Percentiles rank a stretch among this genome's conserved stretches.
phyloP scores from a whole-genome alignment of 2,888 invertebrate species.

The Nemotelus pantherinus region DNA sequence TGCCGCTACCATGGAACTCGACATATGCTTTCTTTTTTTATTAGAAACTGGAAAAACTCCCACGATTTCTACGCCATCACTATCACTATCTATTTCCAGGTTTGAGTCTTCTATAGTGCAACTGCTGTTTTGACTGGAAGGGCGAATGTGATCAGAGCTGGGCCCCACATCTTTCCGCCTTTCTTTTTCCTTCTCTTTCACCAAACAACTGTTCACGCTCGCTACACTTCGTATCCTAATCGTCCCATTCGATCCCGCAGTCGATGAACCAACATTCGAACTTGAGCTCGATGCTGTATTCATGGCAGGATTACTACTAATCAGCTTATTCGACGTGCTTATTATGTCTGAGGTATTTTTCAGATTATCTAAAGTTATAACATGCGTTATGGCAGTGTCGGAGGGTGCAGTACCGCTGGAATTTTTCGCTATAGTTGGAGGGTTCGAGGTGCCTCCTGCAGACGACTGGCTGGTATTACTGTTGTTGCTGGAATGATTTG shows the following conservation, averaged over 20 bases:
- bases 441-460: background rate
- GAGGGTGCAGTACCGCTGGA: conserved; percentile 50
- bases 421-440: conserved; percentile 55
- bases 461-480: conserved; percentile 4
- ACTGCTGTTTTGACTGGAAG: conserved; percentile 10
- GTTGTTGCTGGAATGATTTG: conserved; percentile 38
- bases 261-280: background rate
- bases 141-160: background rate
- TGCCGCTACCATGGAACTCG: background rate
- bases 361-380: conserved; percentile 62
- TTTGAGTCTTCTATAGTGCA: conserved; percentile 47
- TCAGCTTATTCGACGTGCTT: conserved; percentile 60
- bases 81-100: conserved; percentile 61
- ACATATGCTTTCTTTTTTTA: conserved; percentile 39
- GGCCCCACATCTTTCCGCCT: background rate
- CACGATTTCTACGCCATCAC: conserved; percentile 63
- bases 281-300: background rate
- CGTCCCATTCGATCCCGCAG: conserved; percentile 24
- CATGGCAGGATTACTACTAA: conserved; percentile 42
- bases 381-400: conserved; percentile 55
- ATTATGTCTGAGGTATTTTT: conserved; percentile 61
- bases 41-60: conserved; percentile 57
- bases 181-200: conserved; percentile 33
- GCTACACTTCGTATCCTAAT: conserved; percentile 50
- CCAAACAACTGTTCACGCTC: conserved; percentile 49